Base-by-base conservation (phyloP, 2,113 vertebrate genomes). In the Lates calcarifer region DNA sequence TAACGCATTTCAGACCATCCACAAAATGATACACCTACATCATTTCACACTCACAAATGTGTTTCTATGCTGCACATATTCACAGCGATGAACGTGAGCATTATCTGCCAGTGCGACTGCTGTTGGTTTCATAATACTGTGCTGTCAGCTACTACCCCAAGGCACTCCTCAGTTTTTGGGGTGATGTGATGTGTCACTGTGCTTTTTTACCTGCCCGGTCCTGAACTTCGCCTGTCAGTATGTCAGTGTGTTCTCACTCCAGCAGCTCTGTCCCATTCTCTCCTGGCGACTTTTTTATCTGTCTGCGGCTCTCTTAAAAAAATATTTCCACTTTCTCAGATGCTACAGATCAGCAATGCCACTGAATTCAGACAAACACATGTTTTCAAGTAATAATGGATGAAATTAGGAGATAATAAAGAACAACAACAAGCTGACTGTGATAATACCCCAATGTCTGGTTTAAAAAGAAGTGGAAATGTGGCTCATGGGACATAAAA, bases 21-120 rank as follows among this genome's bases (percentile, higher is more conserved):
- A 76, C 47, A 74, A 69, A 85, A 74, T 14, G 29, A 72, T 67
- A 76, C 82, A 86, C 86, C 80, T 68, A 77, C 81, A 82, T 81
- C 20, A 68, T 90, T 89, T 88, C 84, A 83, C 81, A 82, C 75
- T 69, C 31, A n/a, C 1, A 68, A 83, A 83, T 82, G 82, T 86
- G 78, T 73, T 64, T 74, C 65, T 58, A 10, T 79, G 77, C 76
- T n/a, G 51, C 61, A 55, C 60, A 72, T 63, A 82, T 74, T 82
- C 74, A 62, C 73, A 55, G 79, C 53, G 6, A n/a, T 68, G 76
- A 82, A 78, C 71, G 79, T 26, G 57, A 81, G 53, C 55, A 62
- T 73, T 31, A 24, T 83, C 75, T 77, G 45, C 74, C 79, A 79
- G 56, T 12, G 57, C 53, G 58, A 12, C 74, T 28, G 37, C 29